Evolutionary conservation across 2,888 invertebrate species (phyloP).

Genomic region (Melipona beecheii): DNA sequence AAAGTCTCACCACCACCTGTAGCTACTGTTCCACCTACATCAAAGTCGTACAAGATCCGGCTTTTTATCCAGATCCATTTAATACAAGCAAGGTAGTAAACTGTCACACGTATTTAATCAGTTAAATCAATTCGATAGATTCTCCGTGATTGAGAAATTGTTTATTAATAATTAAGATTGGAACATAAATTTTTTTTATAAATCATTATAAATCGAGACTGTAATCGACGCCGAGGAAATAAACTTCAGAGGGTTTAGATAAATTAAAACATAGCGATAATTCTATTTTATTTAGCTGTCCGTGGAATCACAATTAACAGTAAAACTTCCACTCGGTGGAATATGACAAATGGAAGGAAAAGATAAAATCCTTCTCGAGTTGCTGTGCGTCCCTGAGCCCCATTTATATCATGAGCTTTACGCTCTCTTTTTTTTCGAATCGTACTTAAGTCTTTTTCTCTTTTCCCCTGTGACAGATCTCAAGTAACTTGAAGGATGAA

Average conservation of each 20-base stretch:
- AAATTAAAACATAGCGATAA: neutral
- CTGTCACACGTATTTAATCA: neutral
- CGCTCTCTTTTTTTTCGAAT: constrained; percentile 56
- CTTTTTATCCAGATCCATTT: constrained; percentile 11
- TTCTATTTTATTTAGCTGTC: constrained; percentile 12
- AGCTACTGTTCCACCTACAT: constrained; percentile 56
- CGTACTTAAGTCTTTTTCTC: constrained; percentile 58
- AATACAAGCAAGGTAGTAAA: neutral
- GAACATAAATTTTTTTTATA: neutral
- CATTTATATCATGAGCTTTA: constrained; percentile 76
- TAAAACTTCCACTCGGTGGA: constrained; percentile 39
- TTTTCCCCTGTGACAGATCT: constrained; percentile 42
- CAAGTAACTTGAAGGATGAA: constrained; percentile 40
- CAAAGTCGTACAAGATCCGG: neutral
- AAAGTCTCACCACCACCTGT: constrained; percentile 74
- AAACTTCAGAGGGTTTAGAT: neutral
- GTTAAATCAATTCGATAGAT: neutral
- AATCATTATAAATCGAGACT: neutral
- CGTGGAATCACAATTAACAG: constrained; percentile 43
- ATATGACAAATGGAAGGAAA: constrained; percentile 56
- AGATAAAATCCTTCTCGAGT: constrained; percentile 67
- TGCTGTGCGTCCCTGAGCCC: constrained; percentile 63
- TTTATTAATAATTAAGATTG: neutral
- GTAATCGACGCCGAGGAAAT: neutral
- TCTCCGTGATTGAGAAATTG: neutral